Conservation (phyloP, 64 coral and sea anemone species). For the Acropora yongei region DNA sequence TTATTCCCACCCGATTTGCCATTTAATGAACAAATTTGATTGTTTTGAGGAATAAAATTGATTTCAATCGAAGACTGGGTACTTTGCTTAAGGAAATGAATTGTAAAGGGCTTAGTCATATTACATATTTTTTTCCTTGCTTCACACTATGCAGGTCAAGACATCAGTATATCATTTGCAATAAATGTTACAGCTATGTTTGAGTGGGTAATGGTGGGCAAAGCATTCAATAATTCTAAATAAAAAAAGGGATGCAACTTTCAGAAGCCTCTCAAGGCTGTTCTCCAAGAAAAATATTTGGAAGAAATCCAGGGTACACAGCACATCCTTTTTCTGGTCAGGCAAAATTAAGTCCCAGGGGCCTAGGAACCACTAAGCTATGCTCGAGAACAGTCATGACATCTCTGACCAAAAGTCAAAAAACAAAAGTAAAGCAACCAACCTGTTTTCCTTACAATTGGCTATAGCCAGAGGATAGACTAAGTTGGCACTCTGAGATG, state of each 20-base stretch:
- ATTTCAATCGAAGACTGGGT: background rate
- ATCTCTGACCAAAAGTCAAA: background rate
- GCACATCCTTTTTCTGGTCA: background rate
- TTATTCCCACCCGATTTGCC: background rate
- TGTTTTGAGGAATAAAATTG: background rate
- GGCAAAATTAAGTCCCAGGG: background rate
- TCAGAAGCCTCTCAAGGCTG: background rate
- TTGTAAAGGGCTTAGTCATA: conserved; percentile 12
- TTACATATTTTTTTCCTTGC: background rate
- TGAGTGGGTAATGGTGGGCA: background rate
- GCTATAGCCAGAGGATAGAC: conserved; percentile 17
- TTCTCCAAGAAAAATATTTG: background rate
- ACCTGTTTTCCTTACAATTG: conserved; percentile 14
- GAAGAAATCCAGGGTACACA: background rate
- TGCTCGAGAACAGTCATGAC: background rate
- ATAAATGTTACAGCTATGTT: background rate
- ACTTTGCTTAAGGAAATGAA: background rate
- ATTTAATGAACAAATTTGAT: background rate
- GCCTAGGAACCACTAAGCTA: background rate
- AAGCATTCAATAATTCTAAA: background rate
- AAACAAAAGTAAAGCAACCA: conserved; percentile 1
- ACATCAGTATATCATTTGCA: background rate
- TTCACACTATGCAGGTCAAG: conserved; percentile 9
- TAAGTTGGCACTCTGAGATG: no score
- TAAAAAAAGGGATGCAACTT: background rate